These are phyloP conservation scores for Ophion ellenae DNA, from an alignment of 2,888 invertebrate genomes.

Conservation along the genomic window DNA sequence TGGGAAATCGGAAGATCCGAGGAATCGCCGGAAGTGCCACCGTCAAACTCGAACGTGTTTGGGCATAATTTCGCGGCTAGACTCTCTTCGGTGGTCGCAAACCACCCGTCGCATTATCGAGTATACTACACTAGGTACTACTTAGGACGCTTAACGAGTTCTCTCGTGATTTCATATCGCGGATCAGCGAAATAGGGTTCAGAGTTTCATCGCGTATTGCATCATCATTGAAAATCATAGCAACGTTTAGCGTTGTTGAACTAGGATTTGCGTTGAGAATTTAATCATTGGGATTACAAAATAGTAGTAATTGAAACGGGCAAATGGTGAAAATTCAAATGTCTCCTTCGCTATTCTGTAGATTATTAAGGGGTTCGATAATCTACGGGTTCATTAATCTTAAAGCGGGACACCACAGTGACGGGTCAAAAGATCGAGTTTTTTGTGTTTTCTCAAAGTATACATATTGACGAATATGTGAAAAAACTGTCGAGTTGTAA, in stretches of 20 bases:
- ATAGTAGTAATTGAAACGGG: background rate
- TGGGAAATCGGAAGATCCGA: constrained; percentile 45
- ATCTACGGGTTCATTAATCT: no score
- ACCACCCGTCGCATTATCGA: background rate
- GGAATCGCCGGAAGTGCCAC: constrained; percentile 48
- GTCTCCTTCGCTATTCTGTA: no score
- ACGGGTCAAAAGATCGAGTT: no score
- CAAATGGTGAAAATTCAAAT: background rate
- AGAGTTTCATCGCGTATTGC: background rate
- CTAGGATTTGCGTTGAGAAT: background rate
- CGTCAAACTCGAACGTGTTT: constrained; percentile 65
- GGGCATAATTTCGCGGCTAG: constrained; percentile 53
- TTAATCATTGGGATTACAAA: background rate
- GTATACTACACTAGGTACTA: constrained; percentile 9
- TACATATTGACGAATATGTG: no score
- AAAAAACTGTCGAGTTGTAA: no score
- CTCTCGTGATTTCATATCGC: constrained; percentile 6
- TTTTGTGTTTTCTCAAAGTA: no score
- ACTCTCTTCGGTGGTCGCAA: constrained; percentile 42
- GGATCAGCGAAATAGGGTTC: background rate
- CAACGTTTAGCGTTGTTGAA: background rate
- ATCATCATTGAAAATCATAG: background rate
- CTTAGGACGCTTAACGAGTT: constrained; percentile 6
- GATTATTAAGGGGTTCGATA: no score
- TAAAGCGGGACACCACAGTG: no score